Base-by-base conservation (phyloP, 2,888 invertebrate genomes). In the Cabera pusaria region DNA sequence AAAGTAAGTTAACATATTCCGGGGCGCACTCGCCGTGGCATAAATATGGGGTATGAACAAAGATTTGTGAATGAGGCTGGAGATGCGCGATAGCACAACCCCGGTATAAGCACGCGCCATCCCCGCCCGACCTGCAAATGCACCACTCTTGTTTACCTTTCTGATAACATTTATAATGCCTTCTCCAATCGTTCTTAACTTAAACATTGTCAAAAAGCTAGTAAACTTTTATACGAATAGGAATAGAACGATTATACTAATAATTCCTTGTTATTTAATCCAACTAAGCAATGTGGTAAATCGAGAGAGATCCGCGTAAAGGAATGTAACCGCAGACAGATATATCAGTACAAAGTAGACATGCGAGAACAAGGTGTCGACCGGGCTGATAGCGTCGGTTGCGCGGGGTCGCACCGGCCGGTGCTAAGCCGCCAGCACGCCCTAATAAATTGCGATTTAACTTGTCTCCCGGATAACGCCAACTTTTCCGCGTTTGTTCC, bases 361-460 rank as follows among this genome's bases (percentile, higher is more conserved):
- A 9, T 25, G 25, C 26, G 17, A 5, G 17, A 18, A 18, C 22
- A 23, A 9, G 29, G 14, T 19, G 2, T 12, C 7, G 27, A 17
- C 14, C 14, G 37, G 26, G 5, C 22, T 27, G 49, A 44, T 44
- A 47, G 50, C 42, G 39, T 23, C 40, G 51, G 45, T 39, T 4
- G 48, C 43, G 53, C 52, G 52, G 46, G 52, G 50, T 45, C 49
- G 53, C 46, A 49, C 58, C 38, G 51, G 47, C 45, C 67, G 60
- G 64, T 67, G 69, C 75, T 86, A 83, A 86, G 83, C 85, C 78
- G 72, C 77, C 73, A 75, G 74, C 78, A 79, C 80, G 76, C 85
- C 83, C 80, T 86, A 87, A 87, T 87, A 87, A 87, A 88, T 87
- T 87, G 85, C 88, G 86, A 86, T 87, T 87, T 88, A 87, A 87